phyloP scores from a whole-genome alignment of 2,797 vertebrate species.

The Eutrigla gurnardus region DNA sequence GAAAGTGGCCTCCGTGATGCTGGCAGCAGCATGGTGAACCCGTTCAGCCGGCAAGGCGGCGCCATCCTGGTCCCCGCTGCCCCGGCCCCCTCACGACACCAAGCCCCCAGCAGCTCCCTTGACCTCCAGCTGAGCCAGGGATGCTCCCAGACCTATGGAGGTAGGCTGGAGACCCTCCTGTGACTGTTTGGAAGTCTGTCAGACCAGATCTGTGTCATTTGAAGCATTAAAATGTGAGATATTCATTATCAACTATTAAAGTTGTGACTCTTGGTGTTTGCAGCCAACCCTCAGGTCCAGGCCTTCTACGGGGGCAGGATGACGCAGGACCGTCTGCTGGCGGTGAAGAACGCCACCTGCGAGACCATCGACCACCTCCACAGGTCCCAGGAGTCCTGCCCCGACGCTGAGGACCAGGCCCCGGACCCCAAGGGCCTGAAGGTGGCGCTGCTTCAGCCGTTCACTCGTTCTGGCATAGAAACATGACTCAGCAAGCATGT shows the following conservation, averaged over 20 bases:
- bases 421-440: constrained; percentile 90
- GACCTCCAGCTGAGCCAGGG: constrained; percentile 77
- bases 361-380: constrained; percentile 92
- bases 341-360: constrained; percentile 84
- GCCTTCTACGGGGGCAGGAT: constrained; percentile 85
- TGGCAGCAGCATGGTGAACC: constrained; percentile 55
- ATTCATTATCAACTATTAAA: too few relatives aligned
- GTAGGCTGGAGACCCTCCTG: constrained; percentile 67
- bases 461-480: neutral
- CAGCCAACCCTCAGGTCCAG: constrained; percentile 69
- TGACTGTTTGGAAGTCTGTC: neutral
- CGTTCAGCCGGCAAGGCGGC: constrained; percentile 60
- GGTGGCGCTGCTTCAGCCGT: constrained; percentile 70
- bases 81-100: constrained; percentile 46
- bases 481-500: neutral
- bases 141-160: constrained; percentile 72
- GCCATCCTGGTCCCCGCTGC: constrained; percentile 71
- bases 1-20: constrained; percentile 20
- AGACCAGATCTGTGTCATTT: neutral
- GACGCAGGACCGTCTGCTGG: constrained; percentile 80
- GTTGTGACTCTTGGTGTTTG: neutral
- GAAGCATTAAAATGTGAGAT: neutral
- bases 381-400: constrained; percentile 90
- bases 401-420: constrained; percentile 75
- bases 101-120: constrained; percentile 61